phyloP scores from a whole-genome alignment of 2,888 invertebrate genomes.

The Rhodophaea formosa region DNA sequence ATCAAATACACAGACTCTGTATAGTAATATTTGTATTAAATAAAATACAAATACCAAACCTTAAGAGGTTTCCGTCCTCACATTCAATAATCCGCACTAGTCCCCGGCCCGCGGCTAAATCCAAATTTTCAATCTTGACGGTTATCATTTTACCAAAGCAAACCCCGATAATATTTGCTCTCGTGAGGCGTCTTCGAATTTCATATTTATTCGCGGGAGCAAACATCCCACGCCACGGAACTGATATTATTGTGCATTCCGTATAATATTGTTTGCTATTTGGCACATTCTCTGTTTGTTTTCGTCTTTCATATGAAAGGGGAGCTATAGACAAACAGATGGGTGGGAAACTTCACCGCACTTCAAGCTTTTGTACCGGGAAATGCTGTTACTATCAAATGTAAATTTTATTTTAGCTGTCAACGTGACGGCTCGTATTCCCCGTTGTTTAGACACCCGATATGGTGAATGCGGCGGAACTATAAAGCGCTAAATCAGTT shows the following conservation, averaged over 20 bases:
- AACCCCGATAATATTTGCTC: slow-evolving; percentile 77
- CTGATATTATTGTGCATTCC: slow-evolving; percentile 82
- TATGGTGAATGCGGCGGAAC: slow-evolving; percentile 35
- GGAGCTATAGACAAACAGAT: slow-evolving; percentile 76
- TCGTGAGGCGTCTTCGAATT: slow-evolving; percentile 75
- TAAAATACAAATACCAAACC: slow-evolving; percentile 18
- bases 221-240: slow-evolving; percentile 76
- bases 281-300: slow-evolving; percentile 81
- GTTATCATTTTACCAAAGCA: slow-evolving; percentile 81
- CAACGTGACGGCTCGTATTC: slow-evolving; percentile 21
- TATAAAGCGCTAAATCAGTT: slow-evolving; percentile 64
- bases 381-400: slow-evolving; percentile 66
- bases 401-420: slow-evolving; percentile 55
- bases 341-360: slow-evolving; percentile 58
- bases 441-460: slow-evolving; percentile 8
- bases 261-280: slow-evolving; percentile 82
- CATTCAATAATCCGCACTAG: slow-evolving; percentile 50
- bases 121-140: slow-evolving; percentile 76
- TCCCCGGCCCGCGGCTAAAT: slow-evolving; percentile 63
- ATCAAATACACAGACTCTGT: too few species aligned
- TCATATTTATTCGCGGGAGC: slow-evolving; percentile 80
- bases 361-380: slow-evolving; percentile 62
- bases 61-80: slow-evolving; percentile 37
- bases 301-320: slow-evolving; percentile 80
- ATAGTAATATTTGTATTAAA: background rate